These are phyloP conservation scores for Onychostoma macrolepis DNA, from an alignment of 2,113 vertebrate species.

Conservation along the genomic window DNA sequence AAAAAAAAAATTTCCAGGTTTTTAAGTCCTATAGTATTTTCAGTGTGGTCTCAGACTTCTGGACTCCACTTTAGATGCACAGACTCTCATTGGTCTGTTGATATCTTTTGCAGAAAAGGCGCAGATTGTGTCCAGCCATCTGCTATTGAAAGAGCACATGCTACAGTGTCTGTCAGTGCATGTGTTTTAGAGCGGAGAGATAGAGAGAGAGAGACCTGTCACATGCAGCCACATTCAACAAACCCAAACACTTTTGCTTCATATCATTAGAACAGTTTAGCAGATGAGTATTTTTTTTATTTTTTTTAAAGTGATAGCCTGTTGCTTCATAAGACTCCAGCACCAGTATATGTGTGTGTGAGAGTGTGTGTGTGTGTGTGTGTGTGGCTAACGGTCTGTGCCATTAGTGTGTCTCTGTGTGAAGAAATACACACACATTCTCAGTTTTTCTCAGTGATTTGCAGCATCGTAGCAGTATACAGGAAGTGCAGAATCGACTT, in stretches of 20 bases:
- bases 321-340: slow-evolving; percentile 15
- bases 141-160: slow-evolving; percentile 59
- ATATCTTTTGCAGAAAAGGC: slow-evolving; percentile 53
- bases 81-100: slow-evolving; percentile 35
- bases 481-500: slow-evolving; percentile 52
- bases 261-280: neutral
- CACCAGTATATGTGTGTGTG: slow-evolving; percentile 23
- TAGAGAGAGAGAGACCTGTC: slow-evolving; percentile 7
- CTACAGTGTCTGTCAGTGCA: slow-evolving; percentile 53
- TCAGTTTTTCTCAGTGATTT: slow-evolving; percentile 43
- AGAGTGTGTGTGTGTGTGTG: slow-evolving; percentile 27
- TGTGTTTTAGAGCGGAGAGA: slow-evolving; percentile 48
- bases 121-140: slow-evolving; percentile 58
- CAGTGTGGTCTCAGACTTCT: slow-evolving; percentile 12
- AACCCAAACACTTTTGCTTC: slow-evolving; percentile 6
- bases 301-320: neutral
- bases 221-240: slow-evolving; percentile 39
- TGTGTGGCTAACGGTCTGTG: neutral
- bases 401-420: slow-evolving; percentile 13
- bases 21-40: neutral
- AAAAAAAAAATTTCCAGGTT: neutral
- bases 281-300: neutral
- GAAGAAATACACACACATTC: neutral
- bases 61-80: neutral
- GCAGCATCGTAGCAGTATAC: slow-evolving; percentile 38